Base-by-base conservation (phyloP, 2,797 vertebrate species). In the Valencia hispanica region DNA sequence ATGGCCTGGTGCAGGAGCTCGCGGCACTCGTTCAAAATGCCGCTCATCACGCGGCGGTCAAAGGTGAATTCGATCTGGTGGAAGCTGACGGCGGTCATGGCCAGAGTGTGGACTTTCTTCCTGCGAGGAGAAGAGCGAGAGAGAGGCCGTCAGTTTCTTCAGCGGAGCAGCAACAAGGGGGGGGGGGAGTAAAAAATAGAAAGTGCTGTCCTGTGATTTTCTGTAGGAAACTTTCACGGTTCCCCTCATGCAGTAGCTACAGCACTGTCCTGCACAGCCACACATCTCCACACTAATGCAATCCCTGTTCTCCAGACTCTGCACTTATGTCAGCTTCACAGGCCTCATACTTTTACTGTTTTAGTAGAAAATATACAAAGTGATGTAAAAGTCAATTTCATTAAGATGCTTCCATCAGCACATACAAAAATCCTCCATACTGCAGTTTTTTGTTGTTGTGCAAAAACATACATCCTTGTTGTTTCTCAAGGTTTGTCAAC, bases 51-150 rank as follows among this genome's bases (percentile, higher is more conserved):
- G 5, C 97, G 95, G 2, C 97, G 96, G 96, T 99, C 98, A 0
- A 99, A 99, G 89, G 98, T 99, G 94, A 99, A 99, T 92, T 97
- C 98, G 53, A 99, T 97, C 94, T 99, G 97, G 92, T 97, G 94
- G 96, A 99, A 99, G 86, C 97, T 99, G 91, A 99, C 95, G 0
- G 97, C 96, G 0, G 93, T 99, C 97, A 99, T 97, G 92, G 98
- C 97, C 91, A 98, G 87, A 8, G 96, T 96, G 81, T 97, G 97
- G 4, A 97, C 95, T 85, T 97, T 96, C 93, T 96, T 96, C 79
- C 96, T 95, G 92, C 32, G 73, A 86, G 84, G 82, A 30, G 53
- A 81, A 51, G 27, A 73, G 68, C 59, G 20, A 75, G 55, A 59
- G 43, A 80, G 78, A 71, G 11, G 75, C 77, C 79, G 86, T 90